Evolutionary conservation across 2,888 invertebrate genomes (phyloP).

Genomic region (Trissoscelio sp.): DNA sequence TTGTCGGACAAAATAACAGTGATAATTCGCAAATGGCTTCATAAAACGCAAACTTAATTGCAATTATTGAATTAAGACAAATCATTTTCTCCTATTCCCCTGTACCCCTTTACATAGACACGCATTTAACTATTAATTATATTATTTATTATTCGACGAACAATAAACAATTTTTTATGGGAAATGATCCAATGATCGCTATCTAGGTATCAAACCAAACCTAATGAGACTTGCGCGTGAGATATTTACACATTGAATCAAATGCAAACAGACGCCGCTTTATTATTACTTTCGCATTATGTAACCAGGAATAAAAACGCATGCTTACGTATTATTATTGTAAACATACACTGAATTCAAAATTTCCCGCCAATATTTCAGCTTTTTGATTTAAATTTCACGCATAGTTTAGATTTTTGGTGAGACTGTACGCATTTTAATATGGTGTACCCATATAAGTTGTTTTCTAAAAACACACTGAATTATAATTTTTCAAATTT

Average conservation of each 20-base stretch:
- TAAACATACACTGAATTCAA: no score
- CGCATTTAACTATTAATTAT: slow-evolving; percentile 43
- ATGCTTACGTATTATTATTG: slow-evolving; percentile 5
- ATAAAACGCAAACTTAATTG: slow-evolving; percentile 40
- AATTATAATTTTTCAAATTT: no score
- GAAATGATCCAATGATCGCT: slow-evolving; percentile 61
- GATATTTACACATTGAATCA: slow-evolving; percentile 64
- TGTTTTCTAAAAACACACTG: no score
- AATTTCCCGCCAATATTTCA: no score
- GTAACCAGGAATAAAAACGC: slow-evolving; percentile 40
- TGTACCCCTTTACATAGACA: neutral
- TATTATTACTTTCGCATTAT: slow-evolving; percentile 68
- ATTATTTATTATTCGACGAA: slow-evolving; percentile 49
- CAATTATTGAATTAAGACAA: slow-evolving; percentile 55
- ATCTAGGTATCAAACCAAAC: slow-evolving; percentile 61
- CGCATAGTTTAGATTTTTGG: no score
- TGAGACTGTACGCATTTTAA: no score
- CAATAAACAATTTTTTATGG: slow-evolving; percentile 63
- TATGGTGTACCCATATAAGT: no score
- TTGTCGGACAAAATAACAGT: slow-evolving; percentile 30
- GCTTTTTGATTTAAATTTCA: no score
- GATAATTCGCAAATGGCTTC: slow-evolving; percentile 35
- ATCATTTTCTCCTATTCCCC: slow-evolving; percentile 6
- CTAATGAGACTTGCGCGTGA: slow-evolving; percentile 66
- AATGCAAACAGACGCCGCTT: slow-evolving; percentile 55